Evolutionary conservation across 2,797 vertebrate species (phyloP), one percentile per base, ranked within the genome.

Genomic region (Trichosurus vulpecula): DNA sequence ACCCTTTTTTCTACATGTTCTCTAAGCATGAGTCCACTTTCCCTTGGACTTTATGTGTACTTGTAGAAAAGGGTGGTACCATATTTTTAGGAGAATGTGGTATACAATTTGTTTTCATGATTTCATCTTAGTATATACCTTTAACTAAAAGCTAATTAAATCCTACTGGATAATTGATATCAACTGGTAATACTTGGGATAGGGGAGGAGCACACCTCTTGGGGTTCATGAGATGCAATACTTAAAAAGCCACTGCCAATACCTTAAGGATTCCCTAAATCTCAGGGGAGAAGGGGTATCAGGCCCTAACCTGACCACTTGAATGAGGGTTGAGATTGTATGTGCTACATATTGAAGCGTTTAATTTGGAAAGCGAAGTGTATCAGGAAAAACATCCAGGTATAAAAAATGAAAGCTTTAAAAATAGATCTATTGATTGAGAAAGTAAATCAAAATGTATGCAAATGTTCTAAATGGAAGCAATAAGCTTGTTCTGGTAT

Each of bases 401-500:
- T 51, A 1, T 87, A 87, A 87, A 47, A 61, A 47, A 22, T 35
- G 35, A 41, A 81, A 47, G 22, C 25, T 47, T 8, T 25, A 31
- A 61, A 27, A 92, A 55, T 41, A 55, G 41, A 52, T 52, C 52
- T 14, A 52, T 14, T 56, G 14, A 4, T 57, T 54, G 1, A 55
- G 41, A 94, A 91, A 51, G 87, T 19, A 47, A 47, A 47, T 91
- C 1, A 81, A 95, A 92, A 47, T 58, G 47, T 4, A 12, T 91
- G 66, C 35, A 57, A 52, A 55, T 89, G 66, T n/a, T 89, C 93
- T 74, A 92, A 41, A 90, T 1, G 0, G 54, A 87, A 90, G 56
- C 51, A 53, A 90, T 52, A 58, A 29, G n/a, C 30, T 91, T 96
- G 11, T 53, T 19, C n/a, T 81, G 55, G 53, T 94, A 96, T 91